Evolutionary conservation across 2,888 invertebrate genomes (phyloP).

Genomic region (Drosophila sordidula): DNA sequence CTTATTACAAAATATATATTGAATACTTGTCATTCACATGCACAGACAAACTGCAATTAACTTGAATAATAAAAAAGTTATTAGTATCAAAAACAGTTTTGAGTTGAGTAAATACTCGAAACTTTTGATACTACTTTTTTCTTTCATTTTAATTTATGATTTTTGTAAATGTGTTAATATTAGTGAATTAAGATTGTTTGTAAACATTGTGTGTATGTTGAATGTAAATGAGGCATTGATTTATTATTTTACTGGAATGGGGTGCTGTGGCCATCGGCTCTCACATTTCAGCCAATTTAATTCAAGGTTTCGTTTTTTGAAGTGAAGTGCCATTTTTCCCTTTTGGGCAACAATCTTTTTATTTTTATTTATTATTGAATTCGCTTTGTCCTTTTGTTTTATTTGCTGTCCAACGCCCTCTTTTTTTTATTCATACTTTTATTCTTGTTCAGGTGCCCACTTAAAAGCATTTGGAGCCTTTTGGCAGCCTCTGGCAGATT

Average conservation of each 20-base stretch:
- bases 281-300: conserved; percentile 43
- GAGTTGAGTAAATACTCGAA: neutral
- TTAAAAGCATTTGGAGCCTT: conserved; percentile 54
- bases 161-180: neutral
- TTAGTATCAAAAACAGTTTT: too few species aligned
- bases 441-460: conserved; percentile 49
- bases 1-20: conserved; percentile 24
- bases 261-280: conserved; percentile 17
- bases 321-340: conserved; percentile 47
- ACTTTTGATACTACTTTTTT: neutral
- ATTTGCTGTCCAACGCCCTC: conserved; percentile 20
- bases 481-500: conserved; percentile 40
- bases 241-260: conserved; percentile 50
- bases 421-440: conserved; percentile 31
- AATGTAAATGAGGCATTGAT: conserved; percentile 46
- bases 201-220: conserved; percentile 1
- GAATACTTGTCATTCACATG: conserved; percentile 25
- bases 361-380: conserved; percentile 48
- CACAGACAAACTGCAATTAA: conserved; percentile 1
- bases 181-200: neutral
- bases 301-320: conserved; percentile 27
- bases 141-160: neutral
- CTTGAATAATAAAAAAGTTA: neutral
- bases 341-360: conserved; percentile 48
- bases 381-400: conserved; percentile 55